Base-by-base conservation (phyloP, 2,888 invertebrate genomes). In the Plebejus anna region DNA sequence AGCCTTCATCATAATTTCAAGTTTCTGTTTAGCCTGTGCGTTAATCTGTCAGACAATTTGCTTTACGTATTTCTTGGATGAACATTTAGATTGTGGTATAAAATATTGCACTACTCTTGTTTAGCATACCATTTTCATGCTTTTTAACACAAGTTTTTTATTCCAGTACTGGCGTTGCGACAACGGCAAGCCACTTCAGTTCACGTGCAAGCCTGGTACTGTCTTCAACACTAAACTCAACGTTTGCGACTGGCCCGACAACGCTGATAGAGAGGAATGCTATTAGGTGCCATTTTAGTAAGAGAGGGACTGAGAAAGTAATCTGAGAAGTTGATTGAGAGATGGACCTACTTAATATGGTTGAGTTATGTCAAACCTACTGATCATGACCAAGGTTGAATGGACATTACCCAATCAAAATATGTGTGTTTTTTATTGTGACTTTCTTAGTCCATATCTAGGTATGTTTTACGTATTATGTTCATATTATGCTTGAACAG, bases 81-180 rank as follows among this genome's bases (percentile, higher is more conserved):
- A 32, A 32, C 1, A 32, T 32, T 32, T 32, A 32, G 32, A 32
- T 32, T 32, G 32, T 32, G 32, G 32, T 32, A 32, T 32, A 32
- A 32, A 32, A 32, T 32, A 2, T 32, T 32, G 2, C 32, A 32
- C 32, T 2, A 42, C 7, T 42, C 42, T 7, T 42, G 32, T 3
- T 42, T 42, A 42, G 5, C 7, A 42, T 4, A 42, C 7, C 4
- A 5, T 42, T 42, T 42, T 42, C 42, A 6, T 6, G 1, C 6
- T 42, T 42, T 42, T n/a, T 57, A 16, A 22, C 11, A 38, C 70
- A 55, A 57, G n/a, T 79, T 80, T 81, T 82, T 76, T 55, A 81
- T 85, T 84, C 75, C 90, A 98, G 97, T 98, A 97, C 84, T 98
- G 97, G 92, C 96, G 97, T 79, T 98, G 98, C 86, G 96, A 97